Evolutionary conservation across 2,113 vertebrate species (phyloP), one percentile per base, ranked within the genome.

Genomic region (Bucco capensis): DNA sequence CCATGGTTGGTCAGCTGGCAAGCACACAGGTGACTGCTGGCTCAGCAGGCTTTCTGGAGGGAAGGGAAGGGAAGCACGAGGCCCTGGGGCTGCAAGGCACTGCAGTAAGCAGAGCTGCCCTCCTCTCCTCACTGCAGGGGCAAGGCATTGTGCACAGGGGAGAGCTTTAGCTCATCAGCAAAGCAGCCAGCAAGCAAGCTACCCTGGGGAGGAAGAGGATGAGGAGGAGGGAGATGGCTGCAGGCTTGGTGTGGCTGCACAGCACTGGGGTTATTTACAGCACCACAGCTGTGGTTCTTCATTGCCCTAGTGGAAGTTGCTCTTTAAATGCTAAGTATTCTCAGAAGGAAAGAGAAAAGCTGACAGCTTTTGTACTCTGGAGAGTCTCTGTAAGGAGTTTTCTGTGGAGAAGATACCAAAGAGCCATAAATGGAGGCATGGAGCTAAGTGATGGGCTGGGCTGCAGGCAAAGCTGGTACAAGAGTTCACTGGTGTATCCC

Each of bases 241-340:
- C 58, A 70, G 88, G 83, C 57, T 65, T 80, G 10, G 88, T 38
- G 91, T 19, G 54, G 25, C 70, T 33, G 73, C 83, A 73, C 73
- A 74, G 83, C 71, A 37, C 78, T 19, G 17, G 30, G 80, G 75
- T 73, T 93, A 94, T 94, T 96, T 94, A 95, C 93, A 94, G 92
- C 85, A 91, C 44, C 24, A 47, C 40, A 79, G 58, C 58, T 16
- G 61, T 79, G 65, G 83, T 94, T 91, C 83, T 89, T 92, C 70
- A 31, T 58, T 91, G 88, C 77, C 89, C 82, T 94, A 93, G 87
- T 74, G 80, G 18, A 83, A 70, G 74, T 56, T 91, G 62, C 86
- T 94, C 85, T 80, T 92, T 89, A 89, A 93, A 87, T 70, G 78
- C 67, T 93, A 90, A 84, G 35, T 81, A 73, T 65, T 89, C 44